Base-by-base conservation (phyloP, 2,888 invertebrate genomes). In the Loripinus fragilis region DNA sequence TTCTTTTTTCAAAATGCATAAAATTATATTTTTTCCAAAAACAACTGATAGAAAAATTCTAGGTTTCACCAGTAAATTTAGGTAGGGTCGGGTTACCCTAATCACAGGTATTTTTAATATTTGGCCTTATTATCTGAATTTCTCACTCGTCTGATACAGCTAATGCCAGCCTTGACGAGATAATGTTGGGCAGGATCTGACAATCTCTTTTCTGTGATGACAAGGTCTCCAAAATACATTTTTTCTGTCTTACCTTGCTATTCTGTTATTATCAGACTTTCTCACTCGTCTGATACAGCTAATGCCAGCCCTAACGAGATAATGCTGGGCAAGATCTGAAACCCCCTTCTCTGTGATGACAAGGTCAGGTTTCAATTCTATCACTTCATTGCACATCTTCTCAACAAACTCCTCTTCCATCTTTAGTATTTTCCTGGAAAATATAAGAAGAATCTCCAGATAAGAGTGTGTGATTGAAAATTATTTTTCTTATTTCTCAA, bases 281-380 rank as follows among this genome's bases (percentile, higher is more conserved):
- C 98, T 96, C 8, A 99, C 95, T 86, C 98, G 96, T 42, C 95
- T 92, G 65, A 95, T 92, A 50, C 94, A 95, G 38, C 95, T 95
- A 80, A 95, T 95, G 66, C 95, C 95, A 65, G 95, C 95, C 91
- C 95, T 94, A 74, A 94, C 92, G 28, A 95, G 90, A 90, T 93
- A 95, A 85, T 95, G 95, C 82, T 95, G 95, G 38, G 95, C 95
- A 52, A 95, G 90, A 83, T 95, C 95, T 0, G 98, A 98, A 25
- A 99, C 96, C 23, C 99, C 99, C 94, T 99, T 99, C 94, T 99
- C 99, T 0, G 99, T 99, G 94, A 99, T 98, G 17, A 99, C 96
- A 0, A 99, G 93, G 94, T 99, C 99, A 0, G 99, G 99, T 92
- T 99, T 99, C 0, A 99, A 94, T 0, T 97, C 96, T 89, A 99